A percentile compares a stretch with the other conserved stretches of the same genome.
Conservation (phyloP, 2,888 invertebrate genomes). For the Erebia aethiops region DNA sequence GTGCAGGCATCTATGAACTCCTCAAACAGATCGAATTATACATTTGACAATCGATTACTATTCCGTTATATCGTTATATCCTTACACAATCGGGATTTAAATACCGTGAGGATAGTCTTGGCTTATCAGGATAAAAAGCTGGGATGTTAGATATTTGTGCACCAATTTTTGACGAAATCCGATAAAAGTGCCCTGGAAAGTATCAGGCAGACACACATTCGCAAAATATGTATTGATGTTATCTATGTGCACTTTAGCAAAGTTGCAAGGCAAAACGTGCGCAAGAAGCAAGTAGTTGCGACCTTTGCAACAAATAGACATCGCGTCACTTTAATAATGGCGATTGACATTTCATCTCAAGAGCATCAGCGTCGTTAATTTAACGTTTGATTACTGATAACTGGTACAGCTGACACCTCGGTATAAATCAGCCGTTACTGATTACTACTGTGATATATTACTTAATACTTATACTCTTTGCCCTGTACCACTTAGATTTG, state of each 20-base stretch:
- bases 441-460: conserved; percentile 2
- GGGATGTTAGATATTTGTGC: too few species aligned
- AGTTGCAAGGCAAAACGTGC: conserved; percentile 40
- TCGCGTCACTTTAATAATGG: conserved; percentile 21
- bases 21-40: too few species aligned
- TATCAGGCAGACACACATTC: too few species aligned
- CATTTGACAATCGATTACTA: too few species aligned
- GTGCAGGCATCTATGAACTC: too few species aligned
- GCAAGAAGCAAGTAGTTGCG: conserved; percentile 31
- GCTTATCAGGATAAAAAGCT: not conserved
- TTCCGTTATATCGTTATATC: too few species aligned
- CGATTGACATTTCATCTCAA: conserved; percentile 48
- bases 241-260: conserved; percentile 20
- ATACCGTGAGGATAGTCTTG: not conserved
- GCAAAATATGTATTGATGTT: not conserved
- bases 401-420: conserved; percentile 30
- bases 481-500: not conserved
- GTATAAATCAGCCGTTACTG: conserved; percentile 34
- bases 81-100: too few species aligned
- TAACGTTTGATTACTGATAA: conserved; percentile 43
- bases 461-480: not conserved
- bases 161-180: too few species aligned
- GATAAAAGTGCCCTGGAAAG: too few species aligned
- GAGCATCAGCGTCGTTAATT: conserved; percentile 55
- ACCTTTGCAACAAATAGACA: conserved; percentile 28